Conservation (phyloP, 2,888 invertebrate genomes). For the Leucoptera coffeella region DNA sequence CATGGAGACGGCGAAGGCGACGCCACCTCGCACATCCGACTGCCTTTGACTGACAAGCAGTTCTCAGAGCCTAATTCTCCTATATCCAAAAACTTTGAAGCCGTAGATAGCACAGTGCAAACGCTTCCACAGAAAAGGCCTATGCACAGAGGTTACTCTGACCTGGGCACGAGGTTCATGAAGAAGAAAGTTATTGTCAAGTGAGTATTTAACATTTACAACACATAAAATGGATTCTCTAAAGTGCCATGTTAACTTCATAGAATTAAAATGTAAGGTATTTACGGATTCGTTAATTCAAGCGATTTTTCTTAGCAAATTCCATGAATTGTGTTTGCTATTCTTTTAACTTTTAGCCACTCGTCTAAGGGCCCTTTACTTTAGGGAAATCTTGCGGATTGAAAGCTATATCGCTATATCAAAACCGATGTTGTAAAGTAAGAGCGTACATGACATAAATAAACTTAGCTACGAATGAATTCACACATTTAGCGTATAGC, state of each 20-base stretch:
- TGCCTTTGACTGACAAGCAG: constrained; percentile 70
- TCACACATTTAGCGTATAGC: no score
- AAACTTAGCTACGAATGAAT: no score
- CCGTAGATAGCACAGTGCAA: constrained; percentile 33
- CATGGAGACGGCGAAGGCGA: constrained; percentile 19
- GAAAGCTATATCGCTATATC: no score
- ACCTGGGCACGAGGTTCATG: constrained; percentile 68
- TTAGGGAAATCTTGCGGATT: no score
- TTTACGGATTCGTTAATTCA: no score
- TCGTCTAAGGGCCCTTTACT: no score
- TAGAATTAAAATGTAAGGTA: no score
- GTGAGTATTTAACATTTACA: constrained; percentile 26
- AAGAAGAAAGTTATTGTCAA: constrained; percentile 82
- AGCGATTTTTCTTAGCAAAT: no score
- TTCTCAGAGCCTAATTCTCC: constrained; percentile 75
- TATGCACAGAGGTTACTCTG: constrained; percentile 67
- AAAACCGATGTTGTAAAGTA: no score
- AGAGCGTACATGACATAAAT: no score
- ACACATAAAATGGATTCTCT: background rate
- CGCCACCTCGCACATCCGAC: constrained; percentile 41
- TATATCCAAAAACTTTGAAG: constrained; percentile 52
- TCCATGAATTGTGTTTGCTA: no score
- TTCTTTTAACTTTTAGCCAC: no score
- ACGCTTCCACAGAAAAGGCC: constrained; percentile 43
- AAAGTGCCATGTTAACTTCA: background rate